These are phyloP conservation scores for Heliangelus exortis DNA, from an alignment of 2,797 vertebrate species.

Conservation along the genomic window DNA sequence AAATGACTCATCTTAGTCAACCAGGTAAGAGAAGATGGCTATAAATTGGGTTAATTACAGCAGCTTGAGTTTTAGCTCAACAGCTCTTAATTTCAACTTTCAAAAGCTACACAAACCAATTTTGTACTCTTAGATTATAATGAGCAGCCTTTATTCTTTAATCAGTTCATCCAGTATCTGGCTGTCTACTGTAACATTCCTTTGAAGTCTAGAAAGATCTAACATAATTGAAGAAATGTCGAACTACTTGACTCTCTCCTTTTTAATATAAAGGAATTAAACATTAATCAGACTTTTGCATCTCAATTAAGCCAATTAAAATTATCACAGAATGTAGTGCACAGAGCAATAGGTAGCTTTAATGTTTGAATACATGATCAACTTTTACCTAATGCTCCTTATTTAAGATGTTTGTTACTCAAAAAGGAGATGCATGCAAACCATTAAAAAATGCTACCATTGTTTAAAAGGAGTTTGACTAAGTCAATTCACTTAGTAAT, in stretches of 20 bases:
- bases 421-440: conserved; percentile 51
- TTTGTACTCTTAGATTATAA: conserved; percentile 88
- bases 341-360: conserved; percentile 81
- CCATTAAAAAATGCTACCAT: background rate
- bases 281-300: conserved; percentile 86
- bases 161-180: conserved; percentile 82
- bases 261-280: conserved; percentile 87
- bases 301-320: conserved; percentile 90
- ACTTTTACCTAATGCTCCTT: conserved; percentile 77
- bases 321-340: conserved; percentile 82
- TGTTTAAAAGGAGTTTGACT: background rate
- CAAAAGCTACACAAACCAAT: conserved; percentile 87
- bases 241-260: conserved; percentile 85
- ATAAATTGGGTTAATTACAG: conserved; percentile 86
- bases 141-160: conserved; percentile 87
- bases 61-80: conserved; percentile 83
- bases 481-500: conserved; percentile 31
- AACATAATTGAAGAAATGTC: conserved; percentile 89
- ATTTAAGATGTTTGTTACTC: conserved; percentile 71
- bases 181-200: conserved; percentile 84
- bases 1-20: conserved; percentile 81
- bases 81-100: conserved; percentile 84
- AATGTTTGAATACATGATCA: conserved; percentile 82
- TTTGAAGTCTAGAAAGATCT: conserved; percentile 87
- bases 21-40: conserved; percentile 81